A percentile compares a stretch with the other conserved stretches of the same genome.
These are phyloP conservation scores for Pristionchus pacificus DNA, from an alignment of 1,140 invertebrate species.

Conservation along the genomic window DNA sequence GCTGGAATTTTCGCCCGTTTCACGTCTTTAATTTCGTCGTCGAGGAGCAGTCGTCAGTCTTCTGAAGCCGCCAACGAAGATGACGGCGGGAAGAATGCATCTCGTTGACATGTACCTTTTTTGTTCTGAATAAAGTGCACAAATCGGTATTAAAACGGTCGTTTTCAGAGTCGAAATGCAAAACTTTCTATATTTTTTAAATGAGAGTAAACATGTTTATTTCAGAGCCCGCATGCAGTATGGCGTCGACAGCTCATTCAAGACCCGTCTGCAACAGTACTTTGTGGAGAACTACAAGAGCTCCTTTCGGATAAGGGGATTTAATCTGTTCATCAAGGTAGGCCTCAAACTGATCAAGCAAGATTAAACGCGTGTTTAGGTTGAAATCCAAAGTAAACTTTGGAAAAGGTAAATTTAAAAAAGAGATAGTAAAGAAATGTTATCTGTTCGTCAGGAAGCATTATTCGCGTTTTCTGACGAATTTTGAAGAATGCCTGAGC, in stretches of 20 bases:
- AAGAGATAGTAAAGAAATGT: not conserved
- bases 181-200: not conserved
- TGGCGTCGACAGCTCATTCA: constrained; percentile 96
- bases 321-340: constrained; percentile 86
- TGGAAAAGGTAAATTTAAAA: too few species aligned
- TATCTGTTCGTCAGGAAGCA: not conserved
- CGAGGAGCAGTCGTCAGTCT: not conserved
- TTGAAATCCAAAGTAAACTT: not conserved
- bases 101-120: not conserved
- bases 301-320: constrained; percentile 91
- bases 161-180: not conserved
- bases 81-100: not conserved
- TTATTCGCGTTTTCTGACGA: not conserved
- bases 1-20: not conserved
- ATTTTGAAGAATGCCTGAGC: not conserved
- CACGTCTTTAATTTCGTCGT: too few species aligned
- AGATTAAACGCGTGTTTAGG: not conserved
- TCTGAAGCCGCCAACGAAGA: not conserved
- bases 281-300: constrained; percentile 98
- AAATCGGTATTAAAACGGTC: not conserved
- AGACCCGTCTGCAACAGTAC: constrained; percentile 92
- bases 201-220: constrained; percentile 22
- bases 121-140: not conserved
- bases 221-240: constrained; percentile 94
- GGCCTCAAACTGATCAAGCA: not conserved